Percentiles rank a stretch among this genome's conserved stretches.
Evolutionary conservation across 2,888 invertebrate genomes (phyloP).

Genomic region (Aleiodes testaceus): DNA sequence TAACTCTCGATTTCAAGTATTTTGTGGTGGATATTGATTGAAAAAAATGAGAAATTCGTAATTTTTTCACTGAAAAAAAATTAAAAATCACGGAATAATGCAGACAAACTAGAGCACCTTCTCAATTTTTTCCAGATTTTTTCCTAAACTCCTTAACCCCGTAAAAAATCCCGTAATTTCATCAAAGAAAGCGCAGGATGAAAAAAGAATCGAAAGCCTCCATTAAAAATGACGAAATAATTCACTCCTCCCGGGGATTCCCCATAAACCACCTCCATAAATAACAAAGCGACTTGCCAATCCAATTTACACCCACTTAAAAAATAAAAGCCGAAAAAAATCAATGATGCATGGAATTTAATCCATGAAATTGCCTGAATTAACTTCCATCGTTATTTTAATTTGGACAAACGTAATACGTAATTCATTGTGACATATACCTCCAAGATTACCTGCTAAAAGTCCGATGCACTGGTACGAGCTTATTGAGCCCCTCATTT

Average conservation of each 20-base stretch:
- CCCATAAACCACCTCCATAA: neutral
- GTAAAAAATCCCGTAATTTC: too few species aligned
- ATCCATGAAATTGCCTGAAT: slow-evolving; percentile 22
- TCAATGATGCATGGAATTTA: slow-evolving; percentile 6
- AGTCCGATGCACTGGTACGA: neutral
- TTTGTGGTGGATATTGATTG: neutral
- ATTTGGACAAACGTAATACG: slow-evolving; percentile 19
- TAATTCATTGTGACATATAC: slow-evolving; percentile 22
- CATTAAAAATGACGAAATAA: too few species aligned
- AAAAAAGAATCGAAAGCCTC: too few species aligned
- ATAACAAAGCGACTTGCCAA: neutral
- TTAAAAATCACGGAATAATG: too few species aligned
- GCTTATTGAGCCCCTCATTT: slow-evolving; percentile 3
- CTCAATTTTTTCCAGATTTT: too few species aligned
- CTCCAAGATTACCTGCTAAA: neutral
- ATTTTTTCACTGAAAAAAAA: too few species aligned
- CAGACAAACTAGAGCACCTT: too few species aligned
- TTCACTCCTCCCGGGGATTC: too few species aligned
- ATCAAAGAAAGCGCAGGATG: too few species aligned
- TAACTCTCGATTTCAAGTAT: neutral
- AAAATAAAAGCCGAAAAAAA: slow-evolving; percentile 1
- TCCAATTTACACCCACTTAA: slow-evolving; percentile 7
- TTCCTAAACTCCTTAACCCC: too few species aligned
- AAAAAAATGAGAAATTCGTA: too few species aligned
- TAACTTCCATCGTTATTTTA: slow-evolving; percentile 23